phyloP scores from a whole-genome alignment of 2,888 invertebrate genomes.

The Erebia epiphron region DNA sequence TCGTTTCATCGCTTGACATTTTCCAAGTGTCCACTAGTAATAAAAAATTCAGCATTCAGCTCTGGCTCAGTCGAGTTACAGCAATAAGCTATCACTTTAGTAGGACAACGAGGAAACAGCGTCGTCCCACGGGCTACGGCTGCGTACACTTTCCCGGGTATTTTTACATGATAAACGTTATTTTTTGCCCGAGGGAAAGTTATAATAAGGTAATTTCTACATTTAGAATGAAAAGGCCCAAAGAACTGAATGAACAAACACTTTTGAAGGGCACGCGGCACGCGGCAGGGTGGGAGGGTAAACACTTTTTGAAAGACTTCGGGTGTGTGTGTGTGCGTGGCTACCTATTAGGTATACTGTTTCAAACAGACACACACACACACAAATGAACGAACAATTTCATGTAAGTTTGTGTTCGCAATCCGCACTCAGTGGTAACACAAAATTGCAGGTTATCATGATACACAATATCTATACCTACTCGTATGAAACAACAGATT shows the following conservation, averaged over 20 bases:
- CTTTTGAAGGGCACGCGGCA: slow-evolving; percentile 9
- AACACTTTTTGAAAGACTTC: not conserved
- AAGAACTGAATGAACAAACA: slow-evolving; percentile 4
- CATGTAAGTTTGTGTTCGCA: too few species aligned
- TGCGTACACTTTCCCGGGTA: not conserved
- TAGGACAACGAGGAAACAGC: not conserved
- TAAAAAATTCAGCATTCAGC: too few species aligned
- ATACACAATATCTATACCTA: too few species aligned
- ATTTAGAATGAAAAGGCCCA: not conserved
- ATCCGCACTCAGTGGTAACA: too few species aligned
- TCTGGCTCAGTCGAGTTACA: too few species aligned
- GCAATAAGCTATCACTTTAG: too few species aligned
- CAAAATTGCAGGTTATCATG: too few species aligned
- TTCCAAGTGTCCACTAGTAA: too few species aligned
- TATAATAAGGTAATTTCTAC: slow-evolving; percentile 4
- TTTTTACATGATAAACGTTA: not conserved
- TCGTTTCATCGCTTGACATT: too few species aligned
- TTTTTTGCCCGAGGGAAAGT: not conserved
- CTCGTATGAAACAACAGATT: too few species aligned
- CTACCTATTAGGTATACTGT: not conserved
- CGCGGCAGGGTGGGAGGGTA: not conserved
- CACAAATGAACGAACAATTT: too few species aligned
- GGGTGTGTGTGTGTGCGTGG: not conserved
- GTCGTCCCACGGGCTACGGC: not conserved
- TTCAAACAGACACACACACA: too few species aligned